phyloP scores from a whole-genome alignment of 2,113 vertebrate species.

The Noctilio leporinus region DNA sequence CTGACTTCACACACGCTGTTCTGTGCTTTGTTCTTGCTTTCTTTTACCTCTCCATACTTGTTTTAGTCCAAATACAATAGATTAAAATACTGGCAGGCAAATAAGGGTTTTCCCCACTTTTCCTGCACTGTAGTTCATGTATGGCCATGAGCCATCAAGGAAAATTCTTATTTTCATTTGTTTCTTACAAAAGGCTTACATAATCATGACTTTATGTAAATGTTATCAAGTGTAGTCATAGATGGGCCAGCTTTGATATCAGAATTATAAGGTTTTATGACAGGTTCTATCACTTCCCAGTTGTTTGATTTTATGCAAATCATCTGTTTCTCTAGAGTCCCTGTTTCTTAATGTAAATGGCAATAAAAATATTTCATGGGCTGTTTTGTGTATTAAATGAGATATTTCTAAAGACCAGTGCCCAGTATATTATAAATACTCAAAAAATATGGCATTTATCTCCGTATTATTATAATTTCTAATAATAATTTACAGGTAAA shows the following conservation, averaged over 20 bases:
- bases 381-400: neutral
- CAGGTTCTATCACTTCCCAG: neutral
- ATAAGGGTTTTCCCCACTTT: neutral
- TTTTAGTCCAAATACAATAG: neutral
- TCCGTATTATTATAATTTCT: neutral
- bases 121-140: neutral
- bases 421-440: neutral
- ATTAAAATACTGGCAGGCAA: neutral
- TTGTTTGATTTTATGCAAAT: neutral
- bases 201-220: neutral
- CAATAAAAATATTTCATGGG: neutral
- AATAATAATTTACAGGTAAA: neutral
- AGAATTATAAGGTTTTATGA: neutral
- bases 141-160: neutral
- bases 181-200: neutral
- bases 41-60: neutral
- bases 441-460: neutral
- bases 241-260: neutral
- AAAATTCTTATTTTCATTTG: neutral
- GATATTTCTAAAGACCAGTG: neutral
- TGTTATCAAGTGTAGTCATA: neutral
- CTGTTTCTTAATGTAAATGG: neutral
- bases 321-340: neutral
- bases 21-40: neutral
- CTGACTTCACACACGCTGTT: rapidly evolving